phyloP scores from a whole-genome alignment of 2,797 vertebrate genomes.

The Discoglossus pictus region DNA sequence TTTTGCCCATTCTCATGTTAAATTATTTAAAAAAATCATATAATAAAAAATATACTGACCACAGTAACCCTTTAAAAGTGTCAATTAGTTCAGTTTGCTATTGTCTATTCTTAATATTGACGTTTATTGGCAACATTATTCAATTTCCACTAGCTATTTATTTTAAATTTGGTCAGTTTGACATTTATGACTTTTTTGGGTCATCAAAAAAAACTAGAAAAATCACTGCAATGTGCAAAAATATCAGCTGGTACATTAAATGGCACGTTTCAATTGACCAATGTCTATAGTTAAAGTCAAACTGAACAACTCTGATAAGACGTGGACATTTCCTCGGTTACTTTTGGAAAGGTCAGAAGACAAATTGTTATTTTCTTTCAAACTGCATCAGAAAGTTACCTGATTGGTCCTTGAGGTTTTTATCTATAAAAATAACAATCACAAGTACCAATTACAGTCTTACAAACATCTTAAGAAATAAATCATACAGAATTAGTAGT shows the following conservation, averaged over 20 bases:
- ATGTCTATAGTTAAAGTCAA: conserved; percentile 28
- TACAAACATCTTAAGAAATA: not conserved
- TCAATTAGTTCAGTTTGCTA: too few relatives aligned
- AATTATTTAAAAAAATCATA: too few relatives aligned
- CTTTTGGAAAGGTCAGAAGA: conserved; percentile 28
- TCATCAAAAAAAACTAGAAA: conserved; percentile 11
- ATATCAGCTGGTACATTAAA: conserved; percentile 17
- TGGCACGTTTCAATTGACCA: not conserved
- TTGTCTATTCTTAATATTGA: not conserved
- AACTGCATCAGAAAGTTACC: conserved; percentile 18
- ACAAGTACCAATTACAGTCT: conserved; percentile 13
- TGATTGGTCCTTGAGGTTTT: conserved; percentile 11
- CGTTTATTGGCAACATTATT: not conserved
- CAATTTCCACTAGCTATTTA: conserved; percentile 13
- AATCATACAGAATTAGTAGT: not conserved
- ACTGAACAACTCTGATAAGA: not conserved
- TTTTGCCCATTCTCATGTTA: too few relatives aligned
- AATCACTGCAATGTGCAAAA: conserved; percentile 38
- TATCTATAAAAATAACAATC: conserved; percentile 38
- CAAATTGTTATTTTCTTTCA: conserved; percentile 31
- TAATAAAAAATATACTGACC: too few relatives aligned
- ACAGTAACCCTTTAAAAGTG: too few relatives aligned
- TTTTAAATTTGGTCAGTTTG: conserved; percentile 32
- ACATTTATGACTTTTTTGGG: conserved; percentile 31
- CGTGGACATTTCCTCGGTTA: conserved; percentile 27